Base-by-base conservation (phyloP, 2,888 invertebrate genomes). In the Hemicrepidius hirtus region DNA sequence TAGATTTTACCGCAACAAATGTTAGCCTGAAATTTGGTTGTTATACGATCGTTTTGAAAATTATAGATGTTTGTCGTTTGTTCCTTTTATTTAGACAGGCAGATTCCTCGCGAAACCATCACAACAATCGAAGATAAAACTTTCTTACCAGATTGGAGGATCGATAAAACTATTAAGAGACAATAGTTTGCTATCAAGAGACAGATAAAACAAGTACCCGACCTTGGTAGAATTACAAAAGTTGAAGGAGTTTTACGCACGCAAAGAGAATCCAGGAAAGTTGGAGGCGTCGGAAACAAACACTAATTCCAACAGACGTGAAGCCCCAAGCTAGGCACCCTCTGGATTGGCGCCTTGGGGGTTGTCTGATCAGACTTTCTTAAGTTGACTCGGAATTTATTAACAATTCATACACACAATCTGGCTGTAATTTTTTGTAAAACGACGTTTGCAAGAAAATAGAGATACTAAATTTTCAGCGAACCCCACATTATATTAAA, bases 1-100 rank as follows among this genome's bases (percentile, higher is more conserved):
- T 20, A 40, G 20, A 37, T 37, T 57, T 37, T 57, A 18, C 57
- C 40, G n/a, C 57, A 32, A 20, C 35, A 37, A 37, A 57, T 57
- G 35, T 37, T 35, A 12, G 1, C 5, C 57, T 37, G 40, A 40
- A 57, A 57, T 18, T 40, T 24, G 1, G 57, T 35, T 1, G 20
- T 37, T 20, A 1, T n/a, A 12, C 57, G 40, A 57, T 16, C 35
- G 35, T 37, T 53, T 37, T 7, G 12, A 40, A 12, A 57, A 40
- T 37, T 57, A 20, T 10, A 37, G 37, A 20, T 32, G 7, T 24
- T 55, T 37, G 3, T 1, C 50, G 20, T 50, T 50, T 50, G 3
- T 18, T n/a, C n/a, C 1, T 4, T 28, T 16, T 28, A 20, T 3
- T 18, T 1, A 1, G 12, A 13, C 4, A 41, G 41, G n/a, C n/a